These are phyloP conservation scores for Nasonia longicornis DNA, from an alignment of 1,140 invertebrate species.

Conservation along the genomic window DNA sequence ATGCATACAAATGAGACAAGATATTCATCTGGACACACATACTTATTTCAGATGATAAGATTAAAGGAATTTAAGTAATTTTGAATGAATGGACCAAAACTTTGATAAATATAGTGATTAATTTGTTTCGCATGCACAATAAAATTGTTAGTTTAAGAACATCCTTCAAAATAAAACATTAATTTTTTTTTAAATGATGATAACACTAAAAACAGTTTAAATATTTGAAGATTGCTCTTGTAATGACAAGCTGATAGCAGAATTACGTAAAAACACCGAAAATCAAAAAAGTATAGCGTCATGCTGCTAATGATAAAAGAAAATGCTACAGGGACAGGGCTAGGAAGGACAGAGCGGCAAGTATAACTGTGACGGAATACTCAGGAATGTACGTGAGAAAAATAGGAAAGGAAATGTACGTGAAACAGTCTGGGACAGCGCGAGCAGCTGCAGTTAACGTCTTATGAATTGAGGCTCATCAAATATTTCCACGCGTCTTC, in stretches of 20 bases:
- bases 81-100: background rate
- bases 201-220: background rate
- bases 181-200: too few relatives aligned
- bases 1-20: slow-evolving; percentile 40
- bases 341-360: background rate
- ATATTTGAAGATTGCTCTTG: background rate
- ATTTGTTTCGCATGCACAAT: background rate
- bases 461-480: slow-evolving; percentile 61
- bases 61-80: background rate
- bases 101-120: background rate
- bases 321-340: background rate
- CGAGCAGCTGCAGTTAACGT: slow-evolving; percentile 71
- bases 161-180: background rate
- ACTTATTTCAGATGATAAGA: slow-evolving; percentile 17
- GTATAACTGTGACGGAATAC: slow-evolving; percentile 13
- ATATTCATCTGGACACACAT: background rate
- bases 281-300: background rate
- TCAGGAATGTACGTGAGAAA: slow-evolving; percentile 26
- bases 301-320: slow-evolving; percentile 31
- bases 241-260: background rate
- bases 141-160: background rate
- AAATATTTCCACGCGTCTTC: slow-evolving; percentile 38
- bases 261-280: slow-evolving; percentile 1
- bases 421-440: slow-evolving; percentile 67
- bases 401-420: slow-evolving; percentile 32